Percentiles rank a stretch among this genome's conserved stretches.
phyloP scores from a whole-genome alignment of 2,888 invertebrate species.

The Digitonthophagus gazella region DNA sequence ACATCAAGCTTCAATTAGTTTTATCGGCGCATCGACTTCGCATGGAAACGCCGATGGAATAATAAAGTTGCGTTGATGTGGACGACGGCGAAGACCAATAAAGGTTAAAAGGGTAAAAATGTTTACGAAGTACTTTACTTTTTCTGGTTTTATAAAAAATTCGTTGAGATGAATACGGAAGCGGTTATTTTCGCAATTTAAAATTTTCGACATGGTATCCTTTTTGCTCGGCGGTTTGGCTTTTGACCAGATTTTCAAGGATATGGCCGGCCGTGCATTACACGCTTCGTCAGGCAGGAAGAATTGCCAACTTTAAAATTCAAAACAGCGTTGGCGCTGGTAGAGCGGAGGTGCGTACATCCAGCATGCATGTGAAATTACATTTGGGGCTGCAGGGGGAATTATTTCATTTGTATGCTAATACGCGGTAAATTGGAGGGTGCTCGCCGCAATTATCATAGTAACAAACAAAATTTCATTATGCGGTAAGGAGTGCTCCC shows the following conservation, averaged over 20 bases:
- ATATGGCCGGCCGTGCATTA: not conserved
- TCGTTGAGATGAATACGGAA: not conserved
- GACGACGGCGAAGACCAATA: not conserved
- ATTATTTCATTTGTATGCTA: conserved; percentile 22
- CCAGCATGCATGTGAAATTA: conserved; percentile 16
- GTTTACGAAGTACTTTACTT: no score
- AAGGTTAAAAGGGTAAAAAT: not conserved
- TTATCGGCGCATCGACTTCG: not conserved
- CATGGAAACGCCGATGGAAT: not conserved
- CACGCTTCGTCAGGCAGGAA: not conserved
- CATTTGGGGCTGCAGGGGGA: conserved; percentile 17
- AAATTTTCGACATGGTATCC: not conserved
- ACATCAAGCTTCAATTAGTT: not conserved
- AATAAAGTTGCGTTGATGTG: not conserved
- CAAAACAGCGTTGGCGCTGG: conserved; percentile 5
- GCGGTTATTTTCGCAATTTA: not conserved
- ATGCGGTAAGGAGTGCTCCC: conserved; percentile 11
- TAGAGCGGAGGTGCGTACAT: not conserved
- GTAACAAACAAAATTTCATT: conserved; percentile 15
- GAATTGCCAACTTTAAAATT: conserved; percentile 14
- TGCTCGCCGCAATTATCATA: conserved; percentile 10
- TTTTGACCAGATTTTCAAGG: not conserved
- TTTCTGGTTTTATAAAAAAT: not conserved
- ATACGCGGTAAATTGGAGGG: conserved; percentile 16
- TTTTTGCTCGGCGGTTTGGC: not conserved